Evolutionary conservation across 2,888 invertebrate genomes (phyloP).

Genomic region (Incurvaria masculella): DNA sequence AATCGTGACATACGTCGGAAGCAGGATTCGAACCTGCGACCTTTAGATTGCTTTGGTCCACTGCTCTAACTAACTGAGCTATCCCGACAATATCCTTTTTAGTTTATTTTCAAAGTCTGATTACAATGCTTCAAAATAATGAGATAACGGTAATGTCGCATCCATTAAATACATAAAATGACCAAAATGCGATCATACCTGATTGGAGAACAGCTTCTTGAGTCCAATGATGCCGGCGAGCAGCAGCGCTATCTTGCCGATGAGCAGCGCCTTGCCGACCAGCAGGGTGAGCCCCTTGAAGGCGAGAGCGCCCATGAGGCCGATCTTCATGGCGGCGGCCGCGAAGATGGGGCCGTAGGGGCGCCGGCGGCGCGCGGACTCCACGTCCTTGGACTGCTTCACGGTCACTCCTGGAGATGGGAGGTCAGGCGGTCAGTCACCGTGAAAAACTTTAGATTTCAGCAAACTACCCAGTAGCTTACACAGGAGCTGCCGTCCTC

Average conservation of each 20-base stretch:
- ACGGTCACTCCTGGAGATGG: constrained; percentile 62
- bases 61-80: too few species aligned
- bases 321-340: constrained; percentile 76
- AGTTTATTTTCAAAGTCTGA: too few species aligned
- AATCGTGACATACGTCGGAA: too few species aligned
- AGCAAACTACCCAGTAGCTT: too few species aligned
- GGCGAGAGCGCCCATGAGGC: constrained; percentile 73
- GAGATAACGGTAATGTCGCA: too few species aligned
- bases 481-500: too few species aligned
- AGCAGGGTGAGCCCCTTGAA: constrained; percentile 78
- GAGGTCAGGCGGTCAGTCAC: too few species aligned
- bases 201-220: constrained; percentile 77
- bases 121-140: too few species aligned
- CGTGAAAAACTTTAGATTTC: too few species aligned
- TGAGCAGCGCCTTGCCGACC: constrained; percentile 80
- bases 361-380: constrained; percentile 69
- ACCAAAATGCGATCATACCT: constrained; percentile 26
- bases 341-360: constrained; percentile 71
- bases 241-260: constrained; percentile 80
- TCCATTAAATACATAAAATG: not conserved
- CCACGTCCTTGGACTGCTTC: constrained; percentile 55
- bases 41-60: too few species aligned
- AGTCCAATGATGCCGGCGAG: constrained; percentile 77
- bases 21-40: too few species aligned
- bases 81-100: too few species aligned